Base-by-base conservation (phyloP, 2,888 invertebrate genomes). In the Tanypteryx hageni region DNA sequence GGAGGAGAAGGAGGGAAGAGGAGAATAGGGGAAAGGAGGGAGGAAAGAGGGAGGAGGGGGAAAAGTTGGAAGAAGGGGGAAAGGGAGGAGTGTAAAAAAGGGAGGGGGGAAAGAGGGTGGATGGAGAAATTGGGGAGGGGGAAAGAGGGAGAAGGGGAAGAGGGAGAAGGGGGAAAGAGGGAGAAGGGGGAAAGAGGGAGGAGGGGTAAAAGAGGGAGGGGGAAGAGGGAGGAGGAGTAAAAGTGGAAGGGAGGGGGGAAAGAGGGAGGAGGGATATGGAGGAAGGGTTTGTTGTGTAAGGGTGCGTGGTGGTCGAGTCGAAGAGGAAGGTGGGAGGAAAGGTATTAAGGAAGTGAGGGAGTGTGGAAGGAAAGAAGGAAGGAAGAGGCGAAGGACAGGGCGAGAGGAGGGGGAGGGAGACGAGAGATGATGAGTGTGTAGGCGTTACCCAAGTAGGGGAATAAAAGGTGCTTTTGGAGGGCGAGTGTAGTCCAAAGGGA, bases 231-330 rank as follows among this genome's bases (percentile, higher is more conserved):
- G 92, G 93, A 92, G 92, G 92, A 68, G 86, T 57, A 64, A 76
- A 59, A 68, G 56, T 86, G 85, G 91, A 92, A 56, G 68, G 57
- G 92, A 93, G 84, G 92, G 31, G 57, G 83, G 22, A 89, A 86
- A 92, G 59, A 64, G 61, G 81, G 57, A 64, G 61, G 68, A 59
- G 27, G 44, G 83, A 92, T 89, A 16, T 11, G 84, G 76, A 86
- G 10, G 57, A 76, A 93, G 93, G 93, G 94, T 93, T 93, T 93
- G 93, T 93, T 93, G 92, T 44, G 44, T 44, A 44, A 44, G 44
- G 44, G 44, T 44, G 44, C 44, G 44, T 44, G 44, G 44, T 44
- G 44, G 44, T 44, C 44, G 44, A 44, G 44, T 44, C 44, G 44
- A 44, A 44, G 3, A 5, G 44, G 44, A 93, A 93, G 93, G 92